Evolutionary conservation across 2,113 vertebrate species (phyloP).

Genomic region (Cranoglanis bouderius): DNA sequence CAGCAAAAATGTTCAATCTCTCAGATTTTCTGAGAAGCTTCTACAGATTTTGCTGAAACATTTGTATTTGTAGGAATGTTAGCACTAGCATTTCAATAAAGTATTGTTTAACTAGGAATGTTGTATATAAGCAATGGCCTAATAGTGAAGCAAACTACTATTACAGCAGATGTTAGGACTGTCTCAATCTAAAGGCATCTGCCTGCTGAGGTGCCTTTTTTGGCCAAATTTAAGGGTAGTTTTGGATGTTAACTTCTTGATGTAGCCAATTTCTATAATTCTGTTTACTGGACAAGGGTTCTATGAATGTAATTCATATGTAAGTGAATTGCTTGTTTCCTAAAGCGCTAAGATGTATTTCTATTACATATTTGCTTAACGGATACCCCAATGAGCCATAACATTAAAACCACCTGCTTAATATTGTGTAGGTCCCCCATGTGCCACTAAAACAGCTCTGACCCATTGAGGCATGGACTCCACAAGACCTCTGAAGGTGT

Average conservation of each 20-base stretch:
- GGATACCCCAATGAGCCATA: no score
- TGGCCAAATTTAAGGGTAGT: not conserved
- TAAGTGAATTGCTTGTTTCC: not conserved
- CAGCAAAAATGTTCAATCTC: not conserved
- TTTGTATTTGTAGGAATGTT: not conserved
- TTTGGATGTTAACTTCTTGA: not conserved
- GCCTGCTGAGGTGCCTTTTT: not conserved
- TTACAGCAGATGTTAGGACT: not conserved
- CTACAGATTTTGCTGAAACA: no score
- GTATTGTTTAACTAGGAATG: not conserved
- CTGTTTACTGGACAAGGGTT: no score
- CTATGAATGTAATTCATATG: not conserved
- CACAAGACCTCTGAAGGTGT: no score
- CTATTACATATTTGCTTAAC: not conserved
- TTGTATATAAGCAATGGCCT: not conserved
- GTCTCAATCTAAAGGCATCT: not conserved
- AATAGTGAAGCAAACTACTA: not conserved
- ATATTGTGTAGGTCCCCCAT: no score
- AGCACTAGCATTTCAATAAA: not conserved
- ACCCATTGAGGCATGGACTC: no score
- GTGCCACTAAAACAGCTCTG: no score
- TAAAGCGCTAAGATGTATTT: not conserved
- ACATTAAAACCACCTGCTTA: no score
- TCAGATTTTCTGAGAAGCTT: not conserved
- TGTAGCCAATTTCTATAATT: no score